A percentile compares a stretch with the other conserved stretches of the same genome.
These are phyloP conservation scores for Leptinotarsa peninsularis DNA, from an alignment of 2,888 invertebrate species.

Conservation along the genomic window DNA sequence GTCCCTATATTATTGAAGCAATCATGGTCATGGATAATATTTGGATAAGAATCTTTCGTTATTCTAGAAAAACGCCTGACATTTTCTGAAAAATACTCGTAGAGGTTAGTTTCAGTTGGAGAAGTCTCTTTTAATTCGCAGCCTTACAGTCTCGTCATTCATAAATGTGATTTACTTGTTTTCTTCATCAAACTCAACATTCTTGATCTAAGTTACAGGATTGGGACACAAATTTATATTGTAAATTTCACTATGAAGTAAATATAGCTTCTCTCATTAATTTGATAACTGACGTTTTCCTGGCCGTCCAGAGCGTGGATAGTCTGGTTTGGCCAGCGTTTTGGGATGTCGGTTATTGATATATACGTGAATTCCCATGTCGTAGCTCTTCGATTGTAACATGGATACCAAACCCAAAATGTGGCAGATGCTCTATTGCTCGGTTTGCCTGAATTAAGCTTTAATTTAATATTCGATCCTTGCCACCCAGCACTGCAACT, in stretches of 20 bases:
- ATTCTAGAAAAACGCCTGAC: too few species aligned
- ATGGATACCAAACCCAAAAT: conserved; percentile 41
- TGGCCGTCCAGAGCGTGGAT: conserved; percentile 35
- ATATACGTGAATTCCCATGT: conserved; percentile 44
- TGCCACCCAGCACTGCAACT: not conserved
- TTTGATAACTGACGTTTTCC: conserved; percentile 39
- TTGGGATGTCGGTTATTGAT: conserved; percentile 42
- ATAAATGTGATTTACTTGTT: too few species aligned
- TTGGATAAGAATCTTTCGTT: too few species aligned
- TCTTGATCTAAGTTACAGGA: not conserved
- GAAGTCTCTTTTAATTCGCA: too few species aligned
- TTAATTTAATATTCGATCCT: conserved; percentile 41
- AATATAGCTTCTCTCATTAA: conserved; percentile 42
- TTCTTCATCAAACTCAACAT: not conserved
- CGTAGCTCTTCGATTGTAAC: conserved; percentile 42
- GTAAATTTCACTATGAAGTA: conserved; percentile 26
- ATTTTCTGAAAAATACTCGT: too few species aligned
- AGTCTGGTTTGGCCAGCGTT: conserved; percentile 34
- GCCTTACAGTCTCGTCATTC: too few species aligned
- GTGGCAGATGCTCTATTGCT: conserved; percentile 39
- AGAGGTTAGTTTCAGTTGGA: too few species aligned
- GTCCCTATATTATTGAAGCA: too few species aligned
- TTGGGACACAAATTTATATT: conserved; percentile 17
- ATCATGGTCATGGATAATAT: too few species aligned
- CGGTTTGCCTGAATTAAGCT: conserved; percentile 44